phyloP scores from a whole-genome alignment of 2,797 vertebrate species.

The Euphonia xanthogaster region DNA sequence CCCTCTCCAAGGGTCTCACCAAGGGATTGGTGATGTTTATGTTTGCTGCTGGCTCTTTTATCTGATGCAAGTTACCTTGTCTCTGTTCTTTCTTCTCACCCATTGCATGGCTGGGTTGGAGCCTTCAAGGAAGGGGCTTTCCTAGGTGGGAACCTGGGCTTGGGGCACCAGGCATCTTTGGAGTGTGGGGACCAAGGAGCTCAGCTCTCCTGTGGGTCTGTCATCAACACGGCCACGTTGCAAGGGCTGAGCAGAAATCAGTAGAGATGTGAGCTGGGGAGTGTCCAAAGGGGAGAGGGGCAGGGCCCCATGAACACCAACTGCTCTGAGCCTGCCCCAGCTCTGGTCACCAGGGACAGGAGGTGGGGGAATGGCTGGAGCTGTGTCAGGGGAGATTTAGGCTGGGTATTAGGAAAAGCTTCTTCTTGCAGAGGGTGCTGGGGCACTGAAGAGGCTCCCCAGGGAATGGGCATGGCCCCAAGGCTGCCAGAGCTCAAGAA shows the following conservation, averaged over 20 bases:
- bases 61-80: background rate
- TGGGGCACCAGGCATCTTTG: background rate
- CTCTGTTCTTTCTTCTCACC: background rate
- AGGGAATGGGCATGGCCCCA: background rate
- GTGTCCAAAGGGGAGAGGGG: background rate
- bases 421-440: background rate
- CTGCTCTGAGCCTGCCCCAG: background rate
- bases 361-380: background rate
- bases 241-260: background rate
- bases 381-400: background rate
- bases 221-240: fast-evolving
- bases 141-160: background rate
- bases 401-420: background rate
- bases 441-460: background rate
- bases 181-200: background rate
- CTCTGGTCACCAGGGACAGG: background rate
- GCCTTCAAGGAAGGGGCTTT: background rate
- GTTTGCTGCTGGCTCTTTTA: background rate
- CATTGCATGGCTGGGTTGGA: background rate
- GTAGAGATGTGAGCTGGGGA: background rate
- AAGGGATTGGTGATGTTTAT: background rate
- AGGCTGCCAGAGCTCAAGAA: background rate
- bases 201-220: background rate
- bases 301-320: background rate
- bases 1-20: background rate